Evolutionary conservation across 2,888 invertebrate genomes (phyloP), one percentile per base, ranked within the genome.

Genomic region (Harpalus rubripes): DNA sequence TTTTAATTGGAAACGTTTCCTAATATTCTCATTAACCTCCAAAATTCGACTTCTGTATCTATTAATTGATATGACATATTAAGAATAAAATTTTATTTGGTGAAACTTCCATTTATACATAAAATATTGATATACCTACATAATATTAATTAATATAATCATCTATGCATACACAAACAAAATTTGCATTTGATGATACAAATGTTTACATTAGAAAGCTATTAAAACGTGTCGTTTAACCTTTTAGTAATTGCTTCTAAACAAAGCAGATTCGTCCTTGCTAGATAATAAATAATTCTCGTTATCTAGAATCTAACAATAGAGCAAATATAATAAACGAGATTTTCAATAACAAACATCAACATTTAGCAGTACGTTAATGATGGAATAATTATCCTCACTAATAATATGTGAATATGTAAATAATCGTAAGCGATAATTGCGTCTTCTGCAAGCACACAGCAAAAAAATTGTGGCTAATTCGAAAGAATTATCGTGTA

Each of bases 381-480:
- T 78, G 84, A 78, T 56, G 63, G 84, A 84, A 84, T 84, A 84
- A 84, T 84, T 78, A 84, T 84, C 84, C 63, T 32, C 76, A 63
- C 65, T 78, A 78, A 78, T 84, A 63, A 78, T 78, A 63, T 78
- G 63, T 78, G 63, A 84, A 84, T 84, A 78, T 78, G 78, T 63
- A 84, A 84, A 84, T 84, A 84, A 41, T 15, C 83, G n/a, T 41
- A 32, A 16, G 63, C 78, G 78, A 15, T 84, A 84, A 84, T 84
- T 84, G 65, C 78, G 12, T 72, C 68, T 65, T 74, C 76, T 56
- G 39, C 56, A 32, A 52, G 16, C 74, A 58, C 44, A 52, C 78
- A 52, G 32, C 41, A 84, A 84, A 84, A 84, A 76, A 63, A 26
- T 39, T 52, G 26, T n/a, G 63, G 65, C 65, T 78, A 84, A 84